Conservation (phyloP, 2,797 vertebrate species). For the Rhinella marina region DNA sequence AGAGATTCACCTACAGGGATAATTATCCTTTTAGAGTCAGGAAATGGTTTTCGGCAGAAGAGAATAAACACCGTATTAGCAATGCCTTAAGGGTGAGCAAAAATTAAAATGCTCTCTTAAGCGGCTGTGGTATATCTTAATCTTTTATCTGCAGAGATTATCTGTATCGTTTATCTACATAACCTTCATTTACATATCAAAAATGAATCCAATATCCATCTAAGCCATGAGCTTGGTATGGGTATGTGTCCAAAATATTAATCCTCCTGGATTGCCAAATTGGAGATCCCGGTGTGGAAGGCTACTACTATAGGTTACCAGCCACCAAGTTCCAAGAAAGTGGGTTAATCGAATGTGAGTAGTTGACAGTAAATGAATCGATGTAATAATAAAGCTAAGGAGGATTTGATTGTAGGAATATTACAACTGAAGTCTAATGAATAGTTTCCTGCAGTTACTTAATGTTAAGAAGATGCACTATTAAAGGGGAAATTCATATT, state of each 20-base stretch:
- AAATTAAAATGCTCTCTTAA: conserved; percentile 56
- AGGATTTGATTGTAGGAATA: not conserved
- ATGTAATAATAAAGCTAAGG: not conserved
- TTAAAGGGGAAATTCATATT: not conserved
- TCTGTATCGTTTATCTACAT: conserved; percentile 61
- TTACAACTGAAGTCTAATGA: not conserved
- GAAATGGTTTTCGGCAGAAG: conserved; percentile 63
- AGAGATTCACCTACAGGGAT: conserved; percentile 65
- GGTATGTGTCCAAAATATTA: conserved; percentile 28
- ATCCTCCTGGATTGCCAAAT: conserved; percentile 1
- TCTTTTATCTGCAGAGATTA: conserved; percentile 60
- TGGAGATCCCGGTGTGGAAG: not conserved
- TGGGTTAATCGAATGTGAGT: not conserved
- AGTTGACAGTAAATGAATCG: not conserved
- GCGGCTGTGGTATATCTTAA: conserved; percentile 59
- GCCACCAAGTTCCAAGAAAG: not conserved
- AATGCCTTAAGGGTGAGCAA: conserved; percentile 61
- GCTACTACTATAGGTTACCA: conserved; percentile 1
- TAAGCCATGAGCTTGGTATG: conserved; percentile 32
- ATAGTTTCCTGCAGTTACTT: not conserved
- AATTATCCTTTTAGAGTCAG: conserved; percentile 64
- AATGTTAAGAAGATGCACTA: not conserved
- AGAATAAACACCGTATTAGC: conserved; percentile 64
- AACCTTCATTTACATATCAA: conserved; percentile 50
- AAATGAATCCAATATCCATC: conserved; percentile 40